A percentile compares a stretch with the other conserved stretches of the same genome.
Evolutionary conservation across 2,113 vertebrate species (phyloP).

Genomic region (Ibidorhyncha struthersii): DNA sequence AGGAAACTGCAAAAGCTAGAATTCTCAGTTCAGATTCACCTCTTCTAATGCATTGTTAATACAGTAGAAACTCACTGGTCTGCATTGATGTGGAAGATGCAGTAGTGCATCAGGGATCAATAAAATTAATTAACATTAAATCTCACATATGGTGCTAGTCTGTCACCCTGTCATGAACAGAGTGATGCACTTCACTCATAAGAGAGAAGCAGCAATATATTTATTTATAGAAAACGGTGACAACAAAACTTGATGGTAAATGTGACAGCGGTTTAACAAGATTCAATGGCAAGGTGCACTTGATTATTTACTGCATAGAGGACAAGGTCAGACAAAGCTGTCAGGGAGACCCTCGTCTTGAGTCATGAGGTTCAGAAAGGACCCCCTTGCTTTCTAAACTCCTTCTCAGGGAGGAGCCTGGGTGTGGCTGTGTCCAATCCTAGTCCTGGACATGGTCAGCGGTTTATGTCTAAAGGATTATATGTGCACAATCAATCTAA

Average conservation of each 20-base stretch:
- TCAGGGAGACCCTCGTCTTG: not conserved
- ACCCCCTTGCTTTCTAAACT: not conserved
- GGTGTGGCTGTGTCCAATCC: not conserved
- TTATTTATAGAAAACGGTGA: not conserved
- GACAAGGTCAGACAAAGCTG: not conserved
- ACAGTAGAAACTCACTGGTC: not conserved
- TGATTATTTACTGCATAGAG: not conserved
- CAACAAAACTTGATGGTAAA: not conserved
- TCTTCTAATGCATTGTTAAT: not conserved
- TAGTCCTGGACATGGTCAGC: not conserved
- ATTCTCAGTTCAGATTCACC: not conserved
- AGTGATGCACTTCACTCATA: not conserved
- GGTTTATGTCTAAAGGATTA: not conserved
- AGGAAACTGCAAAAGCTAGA: not conserved
- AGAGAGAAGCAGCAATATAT: not conserved
- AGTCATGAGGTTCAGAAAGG: not conserved
- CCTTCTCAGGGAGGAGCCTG: not conserved
- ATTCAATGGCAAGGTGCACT: not conserved
- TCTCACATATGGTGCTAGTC: not conserved
- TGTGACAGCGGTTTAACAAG: not conserved
- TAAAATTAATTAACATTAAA: not conserved
- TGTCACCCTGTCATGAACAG: not conserved
- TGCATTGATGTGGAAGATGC: not conserved
- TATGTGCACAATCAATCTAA: not conserved
- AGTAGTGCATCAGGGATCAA: not conserved